phyloP scores from a whole-genome alignment of 2,797 vertebrate species.

The Malacoctenus gilli region DNA sequence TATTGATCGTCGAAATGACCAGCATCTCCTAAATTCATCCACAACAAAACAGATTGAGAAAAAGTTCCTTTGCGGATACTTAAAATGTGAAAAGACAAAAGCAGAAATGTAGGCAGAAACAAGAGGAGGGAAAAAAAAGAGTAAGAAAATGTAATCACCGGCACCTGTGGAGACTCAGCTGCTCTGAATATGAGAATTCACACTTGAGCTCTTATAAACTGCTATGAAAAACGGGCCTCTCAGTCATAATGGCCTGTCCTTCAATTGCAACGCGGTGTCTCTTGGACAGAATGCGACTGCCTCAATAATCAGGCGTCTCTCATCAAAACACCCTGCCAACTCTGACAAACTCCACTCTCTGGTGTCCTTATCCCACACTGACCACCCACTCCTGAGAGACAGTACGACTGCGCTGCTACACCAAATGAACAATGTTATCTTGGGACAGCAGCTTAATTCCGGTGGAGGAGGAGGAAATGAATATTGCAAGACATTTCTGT shows the following conservation, averaged over 20 bases:
- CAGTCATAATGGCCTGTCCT: constrained; percentile 30
- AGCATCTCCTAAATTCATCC: background rate
- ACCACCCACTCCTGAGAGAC: constrained; percentile 45
- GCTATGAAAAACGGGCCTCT: constrained; percentile 17
- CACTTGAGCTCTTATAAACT: background rate
- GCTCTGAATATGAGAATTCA: constrained; percentile 13
- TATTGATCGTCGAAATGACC: constrained; percentile 1
- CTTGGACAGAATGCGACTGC: constrained; percentile 33
- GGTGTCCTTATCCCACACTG: no score
- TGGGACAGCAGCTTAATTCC: constrained; percentile 59
- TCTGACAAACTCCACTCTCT: constrained; percentile 31
- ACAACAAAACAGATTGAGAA: constrained; percentile 2
- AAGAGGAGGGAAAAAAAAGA: background rate
- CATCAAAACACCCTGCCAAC: constrained; percentile 18
- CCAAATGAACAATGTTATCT: constrained; percentile 68
- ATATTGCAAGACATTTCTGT: constrained; percentile 52
- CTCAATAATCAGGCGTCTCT: constrained; percentile 41
- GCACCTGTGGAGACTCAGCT: constrained; percentile 20
- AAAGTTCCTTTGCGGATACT: constrained; percentile 1
- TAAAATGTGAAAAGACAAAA: constrained; percentile 10
- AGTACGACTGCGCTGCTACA: constrained; percentile 44
- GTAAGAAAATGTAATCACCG: background rate
- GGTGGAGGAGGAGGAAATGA: constrained; percentile 42
- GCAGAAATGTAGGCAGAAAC: constrained; percentile 12
- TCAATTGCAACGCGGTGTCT: constrained; percentile 14